These are phyloP conservation scores for Ommatoiulus sabulosus DNA, from an alignment of 2,888 invertebrate species.

Conservation along the genomic window DNA sequence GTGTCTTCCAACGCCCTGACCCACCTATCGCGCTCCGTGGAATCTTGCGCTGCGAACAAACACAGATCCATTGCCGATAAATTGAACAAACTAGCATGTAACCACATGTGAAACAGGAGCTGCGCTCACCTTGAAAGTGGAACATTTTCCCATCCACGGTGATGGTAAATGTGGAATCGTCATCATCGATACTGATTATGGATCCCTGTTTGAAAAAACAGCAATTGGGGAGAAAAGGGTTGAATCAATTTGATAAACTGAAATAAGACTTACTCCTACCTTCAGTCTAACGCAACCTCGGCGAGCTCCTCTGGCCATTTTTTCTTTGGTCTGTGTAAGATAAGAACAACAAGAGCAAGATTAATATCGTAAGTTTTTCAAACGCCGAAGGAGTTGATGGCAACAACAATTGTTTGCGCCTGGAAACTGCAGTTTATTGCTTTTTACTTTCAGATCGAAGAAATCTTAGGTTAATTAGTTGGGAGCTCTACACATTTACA, in stretches of 20 bases:
- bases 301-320: slow-evolving; percentile 97
- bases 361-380: not conserved
- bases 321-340: slow-evolving; percentile 89
- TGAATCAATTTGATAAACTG: not conserved
- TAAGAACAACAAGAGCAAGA: not conserved
- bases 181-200: slow-evolving; percentile 98
- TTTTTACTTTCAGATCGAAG: too few relatives aligned
- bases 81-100: not conserved
- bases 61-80: slow-evolving; percentile 57
- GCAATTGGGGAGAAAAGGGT: not conserved
- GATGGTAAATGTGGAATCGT: slow-evolving; percentile 96
- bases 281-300: slow-evolving; percentile 97
- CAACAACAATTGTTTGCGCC: too few relatives aligned
- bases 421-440: too few relatives aligned
- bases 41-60: slow-evolving; percentile 79
- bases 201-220: slow-evolving; percentile 76
- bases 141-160: slow-evolving; percentile 99
- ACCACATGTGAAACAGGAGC: not conserved
- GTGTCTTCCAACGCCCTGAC: slow-evolving; percentile 95
- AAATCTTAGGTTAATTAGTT: too few relatives aligned
- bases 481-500: too few relatives aligned
- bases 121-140: slow-evolving; percentile 84
- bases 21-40: slow-evolving; percentile 96
- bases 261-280: slow-evolving; percentile 63
- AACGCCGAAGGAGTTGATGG: too few relatives aligned